Conservation (phyloP, 2,113 vertebrate species). For the Sisor rabdophorus region DNA sequence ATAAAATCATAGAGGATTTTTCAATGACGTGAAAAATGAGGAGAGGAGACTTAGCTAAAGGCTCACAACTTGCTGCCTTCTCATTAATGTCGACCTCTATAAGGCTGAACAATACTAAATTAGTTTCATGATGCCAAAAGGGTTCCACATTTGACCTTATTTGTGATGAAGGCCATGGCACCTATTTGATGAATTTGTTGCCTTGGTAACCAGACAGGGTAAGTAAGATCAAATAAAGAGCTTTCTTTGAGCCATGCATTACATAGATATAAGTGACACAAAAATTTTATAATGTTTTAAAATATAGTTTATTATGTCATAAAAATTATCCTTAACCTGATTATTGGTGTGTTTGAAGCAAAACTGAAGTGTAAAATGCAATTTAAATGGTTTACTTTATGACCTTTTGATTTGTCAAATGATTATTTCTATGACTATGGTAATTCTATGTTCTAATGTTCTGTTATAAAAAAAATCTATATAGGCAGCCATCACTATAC, state of each 20-base stretch:
- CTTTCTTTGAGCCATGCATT: neutral
- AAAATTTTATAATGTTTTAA: neutral
- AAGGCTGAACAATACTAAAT: constrained; percentile 23
- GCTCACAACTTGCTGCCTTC: constrained; percentile 30
- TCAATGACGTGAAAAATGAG: neutral
- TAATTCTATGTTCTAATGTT: too few relatives aligned
- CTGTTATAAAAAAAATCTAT: too few relatives aligned
- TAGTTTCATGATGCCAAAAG: constrained; percentile 29
- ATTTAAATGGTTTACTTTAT: neutral
- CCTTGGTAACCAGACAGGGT: constrained; percentile 19
- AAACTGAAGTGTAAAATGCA: neutral
- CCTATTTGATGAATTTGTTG: constrained; percentile 2
- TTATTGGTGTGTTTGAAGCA: neutral
- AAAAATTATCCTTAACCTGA: neutral
- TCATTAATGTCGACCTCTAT: constrained; percentile 36
- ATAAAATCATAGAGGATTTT: constrained; percentile 13
- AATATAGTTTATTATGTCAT: neutral
- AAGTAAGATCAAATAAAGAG: neutral
- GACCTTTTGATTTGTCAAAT: neutral
- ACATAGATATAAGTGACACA: neutral
- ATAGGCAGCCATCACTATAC: constrained; percentile 57
- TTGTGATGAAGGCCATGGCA: constrained; percentile 19
- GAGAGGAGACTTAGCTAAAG: constrained; percentile 33
- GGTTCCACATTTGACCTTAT: constrained; percentile 20
- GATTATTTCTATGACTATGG: neutral